Percentiles rank a stretch among this genome's conserved stretches.
Conservation (phyloP, 2,888 invertebrate species). For the Harpalus rubripes region DNA sequence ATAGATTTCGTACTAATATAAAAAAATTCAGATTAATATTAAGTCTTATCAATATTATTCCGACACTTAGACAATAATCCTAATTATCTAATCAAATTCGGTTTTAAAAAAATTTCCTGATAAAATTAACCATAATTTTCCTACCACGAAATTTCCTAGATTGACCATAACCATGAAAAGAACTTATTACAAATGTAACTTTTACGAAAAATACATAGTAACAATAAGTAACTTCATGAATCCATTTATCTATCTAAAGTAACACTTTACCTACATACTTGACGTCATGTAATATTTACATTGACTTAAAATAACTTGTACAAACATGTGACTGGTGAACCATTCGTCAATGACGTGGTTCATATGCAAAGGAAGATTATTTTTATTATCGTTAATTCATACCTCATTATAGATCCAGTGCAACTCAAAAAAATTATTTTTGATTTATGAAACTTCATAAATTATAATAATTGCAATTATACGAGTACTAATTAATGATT, state of each 20-base stretch:
- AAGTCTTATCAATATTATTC: slow-evolving; percentile 28
- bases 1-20: not conserved
- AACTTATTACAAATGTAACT: not conserved
- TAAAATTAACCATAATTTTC: slow-evolving; percentile 14
- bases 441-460: not conserved
- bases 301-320: slow-evolving; percentile 56
- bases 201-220: not conserved
- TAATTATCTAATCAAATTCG: slow-evolving; percentile 35
- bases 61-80: slow-evolving; percentile 13
- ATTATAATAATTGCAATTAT: not conserved
- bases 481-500: not conserved
- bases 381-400: slow-evolving; percentile 23
- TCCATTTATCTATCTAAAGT: slow-evolving; percentile 18
- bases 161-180: slow-evolving; percentile 5
- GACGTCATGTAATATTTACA: slow-evolving; percentile 58
- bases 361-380: slow-evolving; percentile 38
- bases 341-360: slow-evolving; percentile 34
- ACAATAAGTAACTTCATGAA: slow-evolving; percentile 13
- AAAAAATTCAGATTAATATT: not conserved
- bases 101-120: slow-evolving; percentile 28
- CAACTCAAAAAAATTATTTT: not conserved
- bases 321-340: slow-evolving; percentile 38
- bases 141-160: slow-evolving; percentile 31
- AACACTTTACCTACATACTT: slow-evolving; percentile 52
- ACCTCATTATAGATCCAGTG: not conserved